Evolutionary conservation across 2,113 vertebrate species (phyloP), one percentile per base, ranked within the genome.

Genomic region (Mesocricetus auratus): DNA sequence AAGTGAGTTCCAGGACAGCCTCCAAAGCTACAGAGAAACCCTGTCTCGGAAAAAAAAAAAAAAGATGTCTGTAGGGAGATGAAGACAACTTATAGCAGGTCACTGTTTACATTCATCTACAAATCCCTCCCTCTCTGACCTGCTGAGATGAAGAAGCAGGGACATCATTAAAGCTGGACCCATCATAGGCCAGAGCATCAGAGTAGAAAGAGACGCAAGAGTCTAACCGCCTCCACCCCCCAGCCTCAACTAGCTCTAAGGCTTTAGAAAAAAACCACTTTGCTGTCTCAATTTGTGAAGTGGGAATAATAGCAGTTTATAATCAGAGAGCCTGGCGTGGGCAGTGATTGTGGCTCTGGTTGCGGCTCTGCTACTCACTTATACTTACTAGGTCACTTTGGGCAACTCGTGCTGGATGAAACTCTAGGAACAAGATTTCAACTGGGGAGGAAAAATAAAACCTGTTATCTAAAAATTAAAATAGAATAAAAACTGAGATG

Each of bases 221-320:
- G 3, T 21, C 19, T 82, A 68, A 19, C 45, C 36, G 22, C 5
- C 11, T 82, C 56, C 24, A n/a, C 1, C 29, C n/a, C 53, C 11
- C 5, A 39, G n/a, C 22, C 78, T 31, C 68, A 93, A 93, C 90
- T 39, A 91, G 36, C 90, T 85, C 68, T 90, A 69, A 73, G 24
- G 22, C 26, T 21, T 85, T 64, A 50, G 68, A 87, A 93, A 95
- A 95, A 64, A 36, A 12, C n/a, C 42, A 87, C 73, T 88, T 87
- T 66, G 74, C 68, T 62, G 9, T 82, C 62, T 90, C 68, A 85
- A 29, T 15, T 90, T 95, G 79, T 93, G 73, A 94, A 97, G 79
- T 53, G 79, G 47, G 26, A 87, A 92, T 82, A 86, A 68, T 10
- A 89, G 82, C 12, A n/a, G 33, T 85, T 94, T 75, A 58, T 75